Percentiles rank a stretch among this genome's conserved stretches.
Conservation (phyloP, 1,140 invertebrate genomes). For the Drosophila kohkoa region DNA sequence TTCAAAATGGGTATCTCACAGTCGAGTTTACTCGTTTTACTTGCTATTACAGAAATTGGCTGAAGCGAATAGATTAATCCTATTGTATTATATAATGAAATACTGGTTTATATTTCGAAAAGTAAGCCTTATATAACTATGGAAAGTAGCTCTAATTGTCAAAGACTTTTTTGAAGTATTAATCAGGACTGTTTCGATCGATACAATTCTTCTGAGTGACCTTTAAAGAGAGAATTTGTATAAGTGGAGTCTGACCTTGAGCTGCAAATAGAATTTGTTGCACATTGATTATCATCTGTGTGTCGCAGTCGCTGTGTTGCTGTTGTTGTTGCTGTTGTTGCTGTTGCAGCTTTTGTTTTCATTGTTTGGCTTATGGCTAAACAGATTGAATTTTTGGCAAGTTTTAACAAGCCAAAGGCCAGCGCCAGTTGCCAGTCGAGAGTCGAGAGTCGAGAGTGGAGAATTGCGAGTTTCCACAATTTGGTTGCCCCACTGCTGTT, state of each 20-base stretch:
- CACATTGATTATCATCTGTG: conserved; percentile 46
- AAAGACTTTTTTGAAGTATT: not conserved
- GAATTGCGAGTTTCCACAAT: conserved; percentile 1
- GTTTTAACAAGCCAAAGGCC: conserved; percentile 66
- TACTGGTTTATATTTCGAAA: too few relatives aligned
- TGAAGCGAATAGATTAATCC: too few relatives aligned
- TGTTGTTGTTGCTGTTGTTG: conserved; percentile 22
- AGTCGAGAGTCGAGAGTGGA: not conserved
- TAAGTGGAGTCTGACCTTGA: conserved; percentile 58
- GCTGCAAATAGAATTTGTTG: conserved; percentile 46
- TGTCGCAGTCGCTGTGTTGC: conserved; percentile 14
- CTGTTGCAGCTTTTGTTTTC: conserved; percentile 31
- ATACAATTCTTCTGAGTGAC: too few relatives aligned
- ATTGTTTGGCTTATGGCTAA: conserved; percentile 48
- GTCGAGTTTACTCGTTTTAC: too few relatives aligned
- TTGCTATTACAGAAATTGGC: too few relatives aligned
- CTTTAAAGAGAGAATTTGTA: not conserved
- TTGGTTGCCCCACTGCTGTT: too few relatives aligned
- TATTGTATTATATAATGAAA: too few relatives aligned
- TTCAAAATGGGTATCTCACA: too few relatives aligned
- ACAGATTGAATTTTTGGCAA: conserved; percentile 78
- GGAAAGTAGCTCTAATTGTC: not conserved
- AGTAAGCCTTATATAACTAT: too few relatives aligned
- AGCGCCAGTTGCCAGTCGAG: conserved; percentile 19
- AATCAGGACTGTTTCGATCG: too few relatives aligned